Conservation (phyloP, 2,797 vertebrate genomes). For the Argentina silus region DNA sequence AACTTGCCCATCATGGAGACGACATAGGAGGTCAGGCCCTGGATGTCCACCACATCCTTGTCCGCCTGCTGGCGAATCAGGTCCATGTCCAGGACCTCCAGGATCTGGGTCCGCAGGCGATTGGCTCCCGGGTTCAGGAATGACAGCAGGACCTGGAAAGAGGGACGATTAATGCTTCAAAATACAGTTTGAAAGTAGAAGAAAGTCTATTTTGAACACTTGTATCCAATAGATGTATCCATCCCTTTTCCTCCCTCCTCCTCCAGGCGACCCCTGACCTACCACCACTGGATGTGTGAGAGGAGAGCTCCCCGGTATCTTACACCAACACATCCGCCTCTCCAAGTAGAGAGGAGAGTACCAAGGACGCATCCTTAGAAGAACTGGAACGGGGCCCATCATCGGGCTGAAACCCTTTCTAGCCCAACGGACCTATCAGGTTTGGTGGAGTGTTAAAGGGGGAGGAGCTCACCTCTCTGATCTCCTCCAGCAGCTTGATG, state of each 20-base stretch:
- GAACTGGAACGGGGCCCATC: background rate
- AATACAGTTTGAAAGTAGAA: too few relatives aligned
- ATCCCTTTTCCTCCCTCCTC: background rate
- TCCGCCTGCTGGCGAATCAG: conserved; percentile 93
- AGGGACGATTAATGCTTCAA: too few relatives aligned
- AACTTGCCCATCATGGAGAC: conserved; percentile 91
- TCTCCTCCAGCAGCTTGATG: conserved; percentile 91
- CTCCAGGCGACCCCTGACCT: background rate
- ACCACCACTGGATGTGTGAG: background rate
- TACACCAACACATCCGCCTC: too few relatives aligned
- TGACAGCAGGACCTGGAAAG: conserved; percentile 82
- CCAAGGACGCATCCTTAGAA: too few relatives aligned
- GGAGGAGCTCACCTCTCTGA: conserved; percentile 83
- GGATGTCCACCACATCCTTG: conserved; percentile 88
- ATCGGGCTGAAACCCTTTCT: background rate
- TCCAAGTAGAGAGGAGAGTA: too few relatives aligned
- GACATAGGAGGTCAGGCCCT: conserved; percentile 86
- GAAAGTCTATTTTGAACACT: too few relatives aligned
- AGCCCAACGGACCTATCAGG: background rate
- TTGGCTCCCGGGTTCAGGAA: conserved; percentile 90
- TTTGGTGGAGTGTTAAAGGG: background rate
- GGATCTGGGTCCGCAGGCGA: conserved; percentile 90
- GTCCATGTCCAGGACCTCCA: conserved; percentile 90
- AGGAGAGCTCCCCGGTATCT: background rate
- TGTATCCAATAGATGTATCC: too few relatives aligned